These are phyloP conservation scores for Microtus montanus DNA, from an alignment of 2,113 vertebrate genomes.

Conservation along the genomic window DNA sequence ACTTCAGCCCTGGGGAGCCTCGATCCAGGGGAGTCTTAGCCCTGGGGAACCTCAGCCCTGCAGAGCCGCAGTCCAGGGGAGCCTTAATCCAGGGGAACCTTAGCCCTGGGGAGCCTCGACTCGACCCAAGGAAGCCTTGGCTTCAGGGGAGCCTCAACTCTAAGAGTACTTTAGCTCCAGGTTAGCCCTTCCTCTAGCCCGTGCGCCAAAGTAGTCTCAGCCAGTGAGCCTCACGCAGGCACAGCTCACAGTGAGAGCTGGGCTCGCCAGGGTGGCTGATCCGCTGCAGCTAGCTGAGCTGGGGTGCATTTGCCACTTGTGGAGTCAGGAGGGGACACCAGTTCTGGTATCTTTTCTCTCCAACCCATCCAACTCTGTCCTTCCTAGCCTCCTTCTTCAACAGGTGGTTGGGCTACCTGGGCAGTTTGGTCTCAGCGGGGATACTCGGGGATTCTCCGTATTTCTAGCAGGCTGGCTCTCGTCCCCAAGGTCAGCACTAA, in stretches of 20 bases:
- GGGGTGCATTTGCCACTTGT: background rate
- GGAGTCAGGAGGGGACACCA: background rate
- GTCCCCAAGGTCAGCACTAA: background rate
- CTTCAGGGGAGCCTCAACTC: background rate
- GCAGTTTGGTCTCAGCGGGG: background rate
- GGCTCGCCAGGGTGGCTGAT: background rate
- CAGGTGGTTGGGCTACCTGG: background rate
- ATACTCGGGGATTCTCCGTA: background rate
- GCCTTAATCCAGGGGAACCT: background rate
- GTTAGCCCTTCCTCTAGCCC: background rate
- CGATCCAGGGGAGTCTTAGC: accelerated
- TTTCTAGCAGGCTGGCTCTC: accelerated
- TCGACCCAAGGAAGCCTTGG: background rate
- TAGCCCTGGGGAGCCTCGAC: background rate
- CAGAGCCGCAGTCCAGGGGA: too few relatives aligned
- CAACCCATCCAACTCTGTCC: accelerated
- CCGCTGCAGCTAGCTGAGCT: background rate
- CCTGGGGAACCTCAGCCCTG: accelerated
- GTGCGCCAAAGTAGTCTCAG: too few relatives aligned
- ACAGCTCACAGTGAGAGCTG: background rate
- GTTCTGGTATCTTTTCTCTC: background rate
- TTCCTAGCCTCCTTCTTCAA: background rate
- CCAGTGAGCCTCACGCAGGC: background rate
- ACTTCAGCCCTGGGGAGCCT: background rate
- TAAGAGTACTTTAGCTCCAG: background rate